These are phyloP conservation scores for Chondrilla cf. caribensis DNA, from an alignment of 37 sponge, comb jelly and placozoan species.

Conservation along the genomic window DNA sequence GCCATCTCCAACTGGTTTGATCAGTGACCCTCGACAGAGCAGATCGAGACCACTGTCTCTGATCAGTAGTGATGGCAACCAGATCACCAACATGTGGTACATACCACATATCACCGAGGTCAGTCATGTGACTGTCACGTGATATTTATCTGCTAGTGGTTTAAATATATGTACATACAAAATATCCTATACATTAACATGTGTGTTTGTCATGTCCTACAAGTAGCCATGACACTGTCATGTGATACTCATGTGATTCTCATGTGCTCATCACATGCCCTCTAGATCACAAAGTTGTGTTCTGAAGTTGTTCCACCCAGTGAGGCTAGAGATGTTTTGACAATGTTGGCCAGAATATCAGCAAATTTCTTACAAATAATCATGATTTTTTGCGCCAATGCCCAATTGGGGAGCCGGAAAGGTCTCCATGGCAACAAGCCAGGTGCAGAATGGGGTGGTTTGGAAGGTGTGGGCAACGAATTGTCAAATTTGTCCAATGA, in stretches of 20 bases:
- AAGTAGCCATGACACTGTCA: no score
- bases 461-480: conserved; percentile 59
- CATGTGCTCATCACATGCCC: no score
- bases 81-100: conserved; percentile 67
- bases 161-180: background rate
- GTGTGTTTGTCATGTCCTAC: conserved; percentile 2
- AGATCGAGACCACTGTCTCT: conserved; percentile 20
- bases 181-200: background rate
- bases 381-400: no score
- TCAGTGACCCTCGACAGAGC: conserved; percentile 14
- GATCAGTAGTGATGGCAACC: conserved; percentile 51
- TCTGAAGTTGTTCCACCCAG: no score
- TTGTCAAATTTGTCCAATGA: conserved; percentile 39
- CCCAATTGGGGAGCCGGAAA: no score
- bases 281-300: no score
- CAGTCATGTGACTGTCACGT: conserved; percentile 5
- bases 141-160: background rate
- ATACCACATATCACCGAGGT: conserved; percentile 76
- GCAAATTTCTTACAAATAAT: no score
- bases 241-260: no score
- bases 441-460: conserved; percentile 56
- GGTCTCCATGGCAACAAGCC: conserved; percentile 7
- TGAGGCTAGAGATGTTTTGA: no score
- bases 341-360: no score
- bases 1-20: background rate